A percentile compares a stretch with the other conserved stretches of the same genome.
phyloP scores from a whole-genome alignment of 2,797 vertebrate species.

The Platalea minor region DNA sequence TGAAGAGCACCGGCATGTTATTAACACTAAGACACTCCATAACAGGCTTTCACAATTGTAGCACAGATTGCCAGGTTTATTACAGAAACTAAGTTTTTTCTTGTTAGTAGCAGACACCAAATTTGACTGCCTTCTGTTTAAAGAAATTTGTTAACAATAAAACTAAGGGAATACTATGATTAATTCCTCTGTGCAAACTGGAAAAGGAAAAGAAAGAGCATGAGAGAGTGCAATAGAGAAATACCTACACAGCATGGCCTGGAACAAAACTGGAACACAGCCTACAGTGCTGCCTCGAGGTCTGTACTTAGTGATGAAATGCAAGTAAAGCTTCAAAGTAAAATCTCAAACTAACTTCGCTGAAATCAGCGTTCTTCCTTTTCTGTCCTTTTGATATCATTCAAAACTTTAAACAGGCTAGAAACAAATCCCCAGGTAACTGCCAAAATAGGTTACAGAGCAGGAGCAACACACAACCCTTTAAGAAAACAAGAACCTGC shows the following conservation, averaged over 20 bases:
- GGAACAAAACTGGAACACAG: neutral
- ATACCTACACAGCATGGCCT: fast-evolving
- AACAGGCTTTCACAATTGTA: neutral
- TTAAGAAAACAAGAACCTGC: neutral
- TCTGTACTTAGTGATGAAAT: neutral
- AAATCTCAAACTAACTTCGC: neutral
- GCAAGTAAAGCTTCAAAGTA: neutral
- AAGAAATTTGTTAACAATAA: neutral
- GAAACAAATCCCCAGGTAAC: neutral
- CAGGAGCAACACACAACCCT: neutral
- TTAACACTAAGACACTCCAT: neutral
- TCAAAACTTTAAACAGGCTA: neutral
- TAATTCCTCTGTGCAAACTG: neutral
- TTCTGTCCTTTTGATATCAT: neutral
- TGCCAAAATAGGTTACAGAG: neutral
- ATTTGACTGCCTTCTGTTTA: neutral
- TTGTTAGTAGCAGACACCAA: neutral
- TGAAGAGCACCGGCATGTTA: neutral
- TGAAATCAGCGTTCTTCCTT: neutral
- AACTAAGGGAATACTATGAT: neutral
- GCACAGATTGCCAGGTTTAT: neutral
- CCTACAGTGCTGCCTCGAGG: neutral
- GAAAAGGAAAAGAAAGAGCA: neutral
- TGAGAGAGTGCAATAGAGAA: neutral
- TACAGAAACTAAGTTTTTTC: neutral